phyloP scores from a whole-genome alignment of 1,140 invertebrate species.

The Drosophila tropicalis region DNA sequence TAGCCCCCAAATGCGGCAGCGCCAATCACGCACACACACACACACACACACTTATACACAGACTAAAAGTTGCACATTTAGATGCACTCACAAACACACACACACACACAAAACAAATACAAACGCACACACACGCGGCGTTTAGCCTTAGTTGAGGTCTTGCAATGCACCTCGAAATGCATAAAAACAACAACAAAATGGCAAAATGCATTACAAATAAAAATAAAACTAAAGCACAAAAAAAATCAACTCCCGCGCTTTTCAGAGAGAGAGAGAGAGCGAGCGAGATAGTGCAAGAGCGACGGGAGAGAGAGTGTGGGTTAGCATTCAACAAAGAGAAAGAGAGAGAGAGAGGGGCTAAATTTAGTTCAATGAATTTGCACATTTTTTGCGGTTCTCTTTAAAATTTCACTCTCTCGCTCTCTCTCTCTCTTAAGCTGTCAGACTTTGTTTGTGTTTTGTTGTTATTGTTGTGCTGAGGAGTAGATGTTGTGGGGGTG shows the following conservation, averaged over 20 bases:
- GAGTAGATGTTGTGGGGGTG: not conserved
- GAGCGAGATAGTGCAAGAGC: not conserved
- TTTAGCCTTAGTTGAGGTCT: conserved; percentile 81
- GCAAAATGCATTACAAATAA: conserved; percentile 53
- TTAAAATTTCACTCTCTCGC: conserved; percentile 32
- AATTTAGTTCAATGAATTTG: conserved; percentile 78
- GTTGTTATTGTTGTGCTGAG: conserved; percentile 58
- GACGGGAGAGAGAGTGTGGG: conserved; percentile 18
- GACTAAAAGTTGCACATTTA: conserved; percentile 1
- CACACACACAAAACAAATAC: conserved; percentile 38
- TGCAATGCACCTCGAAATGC: conserved; percentile 78
- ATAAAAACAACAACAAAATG: conserved; percentile 58
- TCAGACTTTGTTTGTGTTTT: conserved; percentile 70
- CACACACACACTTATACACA: conserved; percentile 23
- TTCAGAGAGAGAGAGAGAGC: conserved; percentile 25
- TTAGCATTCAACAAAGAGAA: conserved; percentile 33
- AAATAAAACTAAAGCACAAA: conserved; percentile 39
- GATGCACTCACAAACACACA: conserved; percentile 8
- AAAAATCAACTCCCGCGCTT: conserved; percentile 79
- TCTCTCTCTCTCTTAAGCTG: conserved; percentile 16
- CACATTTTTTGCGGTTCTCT: conserved; percentile 42
- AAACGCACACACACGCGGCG: conserved; percentile 33
- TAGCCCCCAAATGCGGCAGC: conserved; percentile 76
- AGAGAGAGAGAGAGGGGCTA: conserved; percentile 38
- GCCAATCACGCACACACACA: conserved; percentile 36